Percentiles rank a stretch among this genome's conserved stretches.
Conservation (phyloP, 2,888 invertebrate genomes). For the Mythimna vitellina region DNA sequence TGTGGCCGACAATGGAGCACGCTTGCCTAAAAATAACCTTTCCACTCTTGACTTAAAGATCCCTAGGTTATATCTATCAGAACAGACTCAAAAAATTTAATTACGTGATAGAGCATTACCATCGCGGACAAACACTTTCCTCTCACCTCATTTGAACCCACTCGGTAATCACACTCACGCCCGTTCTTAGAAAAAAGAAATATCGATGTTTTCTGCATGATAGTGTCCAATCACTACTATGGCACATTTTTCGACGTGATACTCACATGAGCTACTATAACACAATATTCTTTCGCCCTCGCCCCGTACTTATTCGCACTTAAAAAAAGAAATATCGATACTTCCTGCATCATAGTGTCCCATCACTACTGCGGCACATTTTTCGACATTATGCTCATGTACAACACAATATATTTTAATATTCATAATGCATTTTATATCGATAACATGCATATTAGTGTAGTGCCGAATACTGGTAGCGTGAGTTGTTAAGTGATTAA, state of each 20-base stretch:
- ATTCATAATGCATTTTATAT: slow-evolving; percentile 57
- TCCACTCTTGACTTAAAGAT: no score
- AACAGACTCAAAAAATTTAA: no score
- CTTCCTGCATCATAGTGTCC: neutral
- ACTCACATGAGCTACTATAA: no score
- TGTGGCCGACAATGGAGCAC: no score
- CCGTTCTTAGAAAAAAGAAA: neutral
- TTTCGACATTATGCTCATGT: slow-evolving; percentile 35
- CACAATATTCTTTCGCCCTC: no score
- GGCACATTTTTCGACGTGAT: no score
- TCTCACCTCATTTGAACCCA: neutral
- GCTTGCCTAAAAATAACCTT: no score
- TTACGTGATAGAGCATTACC: no score
- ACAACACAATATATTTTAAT: slow-evolving; percentile 52
- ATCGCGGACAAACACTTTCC: neutral
- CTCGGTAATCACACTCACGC: neutral
- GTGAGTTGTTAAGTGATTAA: slow-evolving; percentile 2
- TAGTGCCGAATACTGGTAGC: slow-evolving; percentile 5
- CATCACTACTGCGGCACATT: slow-evolving; percentile 40
- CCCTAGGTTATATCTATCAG: no score
- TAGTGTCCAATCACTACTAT: no score
- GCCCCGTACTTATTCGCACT: neutral
- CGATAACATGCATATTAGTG: slow-evolving; percentile 27
- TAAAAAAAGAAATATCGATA: slow-evolving; percentile 21
- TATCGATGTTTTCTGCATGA: no score